These are phyloP conservation scores for Parazoanthus swiftii DNA, from an alignment of 92 coral and sea anemone genomes.

Conservation along the genomic window DNA sequence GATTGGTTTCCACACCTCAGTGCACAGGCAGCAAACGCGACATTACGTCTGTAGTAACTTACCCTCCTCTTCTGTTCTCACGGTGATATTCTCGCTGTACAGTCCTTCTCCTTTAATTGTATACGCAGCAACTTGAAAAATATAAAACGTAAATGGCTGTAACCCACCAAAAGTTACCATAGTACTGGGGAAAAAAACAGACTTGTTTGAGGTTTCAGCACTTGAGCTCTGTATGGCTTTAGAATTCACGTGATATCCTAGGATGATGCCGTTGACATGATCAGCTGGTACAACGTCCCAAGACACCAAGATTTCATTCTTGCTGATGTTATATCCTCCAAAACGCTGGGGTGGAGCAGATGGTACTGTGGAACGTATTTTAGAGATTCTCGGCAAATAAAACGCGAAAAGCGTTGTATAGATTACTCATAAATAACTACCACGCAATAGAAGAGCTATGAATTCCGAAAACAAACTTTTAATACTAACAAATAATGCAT, in stretches of 20 bases:
- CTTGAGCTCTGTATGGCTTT: constrained; percentile 28
- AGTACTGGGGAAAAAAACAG: constrained; percentile 38
- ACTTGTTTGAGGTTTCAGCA: constrained; percentile 16
- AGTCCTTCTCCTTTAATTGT: constrained; percentile 79
- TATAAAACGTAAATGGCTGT: constrained; percentile 63
- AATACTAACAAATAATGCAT: too few relatives aligned
- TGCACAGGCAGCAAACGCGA: too few relatives aligned
- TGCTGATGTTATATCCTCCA: constrained; percentile 71
- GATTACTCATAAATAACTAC: too few relatives aligned
- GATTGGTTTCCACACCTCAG: too few relatives aligned
- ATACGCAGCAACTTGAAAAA: constrained; percentile 58
- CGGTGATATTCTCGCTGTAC: constrained; percentile 45
- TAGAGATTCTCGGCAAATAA: neutral
- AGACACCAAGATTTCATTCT: constrained; percentile 55
- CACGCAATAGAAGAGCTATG: too few relatives aligned
- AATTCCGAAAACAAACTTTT: too few relatives aligned
- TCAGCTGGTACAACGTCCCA: constrained; percentile 68
- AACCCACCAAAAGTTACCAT: constrained; percentile 48
- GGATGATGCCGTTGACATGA: constrained; percentile 68
- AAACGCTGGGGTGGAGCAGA: constrained; percentile 62
- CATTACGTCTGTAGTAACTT: neutral
- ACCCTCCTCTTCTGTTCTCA: constrained; percentile 92
- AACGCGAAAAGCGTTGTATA: too few relatives aligned
- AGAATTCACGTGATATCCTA: constrained; percentile 58
- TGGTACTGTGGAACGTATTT: constrained; percentile 49